A percentile compares a stretch with the other conserved stretches of the same genome.
These are phyloP conservation scores for Aphis craccivora DNA, from an alignment of 1,140 invertebrate species.

Conservation along the genomic window DNA sequence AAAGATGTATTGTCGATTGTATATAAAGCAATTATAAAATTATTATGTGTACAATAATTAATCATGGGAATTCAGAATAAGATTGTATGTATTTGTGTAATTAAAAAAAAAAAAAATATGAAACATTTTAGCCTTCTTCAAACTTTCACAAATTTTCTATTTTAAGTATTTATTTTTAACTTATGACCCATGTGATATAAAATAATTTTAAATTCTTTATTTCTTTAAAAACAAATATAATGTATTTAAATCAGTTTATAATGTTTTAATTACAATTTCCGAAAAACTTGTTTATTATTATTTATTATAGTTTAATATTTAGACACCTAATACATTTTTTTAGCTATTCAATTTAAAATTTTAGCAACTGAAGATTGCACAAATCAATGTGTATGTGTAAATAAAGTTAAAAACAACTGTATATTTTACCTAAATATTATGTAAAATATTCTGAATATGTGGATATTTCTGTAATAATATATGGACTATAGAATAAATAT, in stretches of 20 bases:
- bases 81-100: conserved; percentile 24
- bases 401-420: not conserved
- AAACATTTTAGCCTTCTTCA: not conserved
- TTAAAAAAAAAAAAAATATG: not conserved
- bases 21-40: conserved; percentile 38
- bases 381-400: not conserved
- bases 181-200: not conserved
- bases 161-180: not conserved
- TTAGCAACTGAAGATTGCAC: not conserved
- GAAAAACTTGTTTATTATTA: not conserved
- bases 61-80: conserved; percentile 40
- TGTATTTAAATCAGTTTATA: not conserved
- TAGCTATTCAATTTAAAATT: not conserved
- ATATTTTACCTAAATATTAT: too few species aligned
- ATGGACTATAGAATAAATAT: too few species aligned
- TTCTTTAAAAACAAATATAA: not conserved
- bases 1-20: conserved; percentile 46
- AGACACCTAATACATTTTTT: not conserved
- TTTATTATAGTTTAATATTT: too few species aligned
- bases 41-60: conserved; percentile 13
- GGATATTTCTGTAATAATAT: too few species aligned
- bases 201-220: not conserved
- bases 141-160: conserved; percentile 36
- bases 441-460: too few species aligned
- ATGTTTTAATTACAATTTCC: not conserved